Evolutionary conservation across 2,888 invertebrate species (phyloP).

Genomic region (Rhyacophila evoluta): DNA sequence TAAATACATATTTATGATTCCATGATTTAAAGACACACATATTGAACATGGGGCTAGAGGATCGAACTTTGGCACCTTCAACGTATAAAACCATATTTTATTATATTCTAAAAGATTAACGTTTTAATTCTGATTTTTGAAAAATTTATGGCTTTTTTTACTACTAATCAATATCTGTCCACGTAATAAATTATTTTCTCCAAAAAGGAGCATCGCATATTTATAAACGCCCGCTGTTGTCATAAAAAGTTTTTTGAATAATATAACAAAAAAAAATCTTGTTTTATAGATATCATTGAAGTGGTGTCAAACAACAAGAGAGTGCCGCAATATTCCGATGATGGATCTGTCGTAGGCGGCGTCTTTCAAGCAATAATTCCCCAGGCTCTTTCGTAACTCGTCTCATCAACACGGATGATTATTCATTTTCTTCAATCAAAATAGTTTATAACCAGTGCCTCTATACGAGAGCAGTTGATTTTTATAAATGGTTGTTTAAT

Average conservation of each 20-base stretch:
- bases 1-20: no score
- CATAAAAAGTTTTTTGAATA: background rate
- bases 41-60: no score
- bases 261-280: background rate
- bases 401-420: conserved; percentile 10
- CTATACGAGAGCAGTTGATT: background rate
- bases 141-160: no score
- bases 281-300: conserved; percentile 9
- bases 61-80: no score
- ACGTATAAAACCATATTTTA: no score
- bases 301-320: background rate
- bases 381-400: background rate
- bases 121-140: no score
- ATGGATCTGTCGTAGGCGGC: conserved; percentile 19
- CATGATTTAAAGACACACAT: no score
- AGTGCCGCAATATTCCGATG: background rate
- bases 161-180: no score
- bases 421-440: conserved; percentile 22
- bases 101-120: no score
- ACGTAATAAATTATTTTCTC: background rate
- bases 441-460: background rate
- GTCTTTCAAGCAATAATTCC: background rate
- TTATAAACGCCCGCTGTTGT: background rate
- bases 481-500: background rate
- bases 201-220: background rate